Evolutionary conservation across 2,113 vertebrate genomes (phyloP).

Genomic region (Hippocampus mohnikei): DNA sequence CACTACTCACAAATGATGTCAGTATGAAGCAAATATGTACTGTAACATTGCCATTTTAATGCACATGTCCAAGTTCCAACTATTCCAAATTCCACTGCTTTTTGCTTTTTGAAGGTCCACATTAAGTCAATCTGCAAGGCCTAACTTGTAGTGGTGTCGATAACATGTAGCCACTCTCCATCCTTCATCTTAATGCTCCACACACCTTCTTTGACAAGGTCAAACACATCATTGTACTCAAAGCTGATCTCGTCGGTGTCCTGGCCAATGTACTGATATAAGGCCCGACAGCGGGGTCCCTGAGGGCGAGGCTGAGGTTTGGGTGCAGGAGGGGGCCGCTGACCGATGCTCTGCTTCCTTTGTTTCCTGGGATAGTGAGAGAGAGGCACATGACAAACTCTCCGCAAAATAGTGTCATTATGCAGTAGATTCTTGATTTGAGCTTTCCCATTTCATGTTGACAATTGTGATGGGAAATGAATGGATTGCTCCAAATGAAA

Average conservation of each 20-base stretch:
- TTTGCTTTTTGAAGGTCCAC: too few relatives aligned
- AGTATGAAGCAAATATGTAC: too few relatives aligned
- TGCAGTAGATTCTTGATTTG: background rate
- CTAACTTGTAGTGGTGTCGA: background rate
- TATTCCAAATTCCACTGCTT: too few relatives aligned
- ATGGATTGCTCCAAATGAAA: background rate
- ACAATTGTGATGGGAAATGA: background rate
- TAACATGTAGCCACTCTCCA: background rate
- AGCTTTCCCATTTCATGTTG: background rate
- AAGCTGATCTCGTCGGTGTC: conserved; percentile 95
- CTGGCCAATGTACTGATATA: conserved; percentile 89
- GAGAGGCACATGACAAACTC: background rate
- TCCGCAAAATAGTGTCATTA: background rate
- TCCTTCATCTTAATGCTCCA: background rate
- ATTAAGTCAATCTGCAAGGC: background rate
- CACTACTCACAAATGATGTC: too few relatives aligned
- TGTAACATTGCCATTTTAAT: too few relatives aligned
- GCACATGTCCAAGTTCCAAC: too few relatives aligned
- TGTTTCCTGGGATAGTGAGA: conserved; percentile 74
- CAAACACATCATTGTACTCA: conserved; percentile 81
- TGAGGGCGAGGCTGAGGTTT: conserved; percentile 73
- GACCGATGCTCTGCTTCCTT: conserved; percentile 80
- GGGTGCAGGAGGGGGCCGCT: conserved; percentile 80
- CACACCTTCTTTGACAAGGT: conserved; percentile 87
- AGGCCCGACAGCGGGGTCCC: conserved; percentile 78